A percentile compares a stretch with the other conserved stretches of the same genome.
These are phyloP conservation scores for Glaucopsyche alexis DNA, from an alignment of 2,888 invertebrate genomes.

Conservation along the genomic window DNA sequence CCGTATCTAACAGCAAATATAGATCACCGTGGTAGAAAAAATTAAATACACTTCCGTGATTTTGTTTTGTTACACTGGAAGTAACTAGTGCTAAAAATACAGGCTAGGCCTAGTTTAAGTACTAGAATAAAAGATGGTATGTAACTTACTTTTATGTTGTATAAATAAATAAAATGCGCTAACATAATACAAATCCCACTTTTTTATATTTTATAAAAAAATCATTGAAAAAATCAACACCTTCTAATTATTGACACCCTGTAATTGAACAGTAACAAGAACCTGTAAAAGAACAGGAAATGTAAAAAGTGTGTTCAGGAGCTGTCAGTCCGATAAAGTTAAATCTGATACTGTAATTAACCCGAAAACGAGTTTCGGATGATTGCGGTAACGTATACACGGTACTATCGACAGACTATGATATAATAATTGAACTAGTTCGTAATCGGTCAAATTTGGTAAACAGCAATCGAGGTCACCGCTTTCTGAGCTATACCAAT, in stretches of 20 bases:
- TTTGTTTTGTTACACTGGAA: no score
- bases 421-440: conserved; percentile 74
- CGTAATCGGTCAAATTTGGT: conserved; percentile 23
- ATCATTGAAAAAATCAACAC: not conserved
- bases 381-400: conserved; percentile 47
- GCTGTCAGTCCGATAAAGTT: conserved; percentile 7
- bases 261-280: conserved; percentile 22
- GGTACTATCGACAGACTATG: conserved; percentile 64
- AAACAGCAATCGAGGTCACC: conserved; percentile 21
- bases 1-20: no score
- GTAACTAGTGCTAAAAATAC: no score
- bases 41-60: no score
- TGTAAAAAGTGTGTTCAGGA: not conserved
- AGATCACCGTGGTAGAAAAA: no score
- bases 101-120: no score
- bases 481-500: not conserved
- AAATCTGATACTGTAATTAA: conserved; percentile 24
- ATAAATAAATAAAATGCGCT: no score
- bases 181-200: no score
- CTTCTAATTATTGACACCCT: not conserved
- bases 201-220: no score
- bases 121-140: no score
- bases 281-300: conserved; percentile 27
- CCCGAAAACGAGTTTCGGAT: conserved; percentile 18
- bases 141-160: no score